phyloP scores from a whole-genome alignment of 2,888 invertebrate genomes.

The Eristalinus sepulchralis region DNA sequence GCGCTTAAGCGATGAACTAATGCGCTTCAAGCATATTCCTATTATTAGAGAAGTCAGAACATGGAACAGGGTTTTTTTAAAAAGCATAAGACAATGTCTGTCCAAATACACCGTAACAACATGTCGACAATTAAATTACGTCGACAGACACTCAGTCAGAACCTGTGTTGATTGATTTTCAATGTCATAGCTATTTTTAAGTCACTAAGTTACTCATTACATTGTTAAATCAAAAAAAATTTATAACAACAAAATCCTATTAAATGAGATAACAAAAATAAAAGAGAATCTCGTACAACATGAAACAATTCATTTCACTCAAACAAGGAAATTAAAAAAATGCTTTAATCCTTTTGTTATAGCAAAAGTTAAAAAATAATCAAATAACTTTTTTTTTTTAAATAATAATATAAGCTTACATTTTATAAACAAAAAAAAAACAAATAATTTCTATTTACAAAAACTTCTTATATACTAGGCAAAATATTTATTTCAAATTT shows the following conservation, averaged over 20 bases:
- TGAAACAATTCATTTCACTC: conserved; percentile 55
- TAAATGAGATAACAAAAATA: conserved; percentile 14
- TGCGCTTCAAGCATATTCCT: too few species aligned
- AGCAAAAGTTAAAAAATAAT: conserved; percentile 47
- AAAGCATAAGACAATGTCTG: too few species aligned
- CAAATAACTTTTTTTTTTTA: conserved; percentile 43
- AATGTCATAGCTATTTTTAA: neutral
- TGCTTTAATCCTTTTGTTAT: conserved; percentile 63
- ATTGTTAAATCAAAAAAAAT: neutral
- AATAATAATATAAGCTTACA: conserved; percentile 49
- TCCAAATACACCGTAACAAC: too few species aligned
- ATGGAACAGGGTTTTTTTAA: too few species aligned
- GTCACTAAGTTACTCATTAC: neutral
- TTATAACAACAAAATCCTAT: neutral
- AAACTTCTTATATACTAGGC: conserved; percentile 29
- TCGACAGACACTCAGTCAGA: neutral
- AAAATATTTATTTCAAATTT: conserved; percentile 66
- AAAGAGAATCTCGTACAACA: conserved; percentile 53
- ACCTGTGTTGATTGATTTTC: neutral
- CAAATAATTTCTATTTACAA: conserved; percentile 43
- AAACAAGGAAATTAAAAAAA: conserved; percentile 22
- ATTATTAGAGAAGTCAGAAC: too few species aligned
- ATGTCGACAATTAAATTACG: too few species aligned
- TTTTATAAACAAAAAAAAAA: conserved; percentile 50
- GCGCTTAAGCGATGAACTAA: too few species aligned